Base-by-base conservation (phyloP, 2,888 invertebrate species). In the Pachycephus smyrnensis region DNA sequence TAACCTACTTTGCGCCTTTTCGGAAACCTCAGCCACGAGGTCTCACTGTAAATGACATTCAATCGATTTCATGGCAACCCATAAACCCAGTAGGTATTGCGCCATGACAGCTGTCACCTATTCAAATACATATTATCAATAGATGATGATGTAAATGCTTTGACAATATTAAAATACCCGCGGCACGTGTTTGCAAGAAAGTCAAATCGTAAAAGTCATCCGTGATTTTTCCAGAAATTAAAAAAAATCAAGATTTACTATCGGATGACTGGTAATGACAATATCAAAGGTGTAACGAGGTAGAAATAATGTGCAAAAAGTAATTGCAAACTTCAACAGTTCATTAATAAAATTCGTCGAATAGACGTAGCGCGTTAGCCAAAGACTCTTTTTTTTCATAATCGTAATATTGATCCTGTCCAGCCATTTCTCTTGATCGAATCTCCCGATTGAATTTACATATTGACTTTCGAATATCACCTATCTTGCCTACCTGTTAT, bases 381-480 rank as follows among this genome's bases (percentile, higher is more conserved):
- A 33, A 31, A 4, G 12, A 71, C 11, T 71, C 11, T 71, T 71
- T 69, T 69, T 31, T 71, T 71, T 71, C 2, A 23, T 55, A 23
- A 55, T 55, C 55, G 55, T 55, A 55, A 55, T 23, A 55, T 31
- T 31, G 31, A 55, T 73, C 68, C 12, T 74, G 71, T 71, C 31
- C 31, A 32, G 12, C 36, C 75, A 77, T 77, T 75, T 77, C 75
- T 77, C 75, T 75, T 33, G 23, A 32, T 15, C 36, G 30, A 68
- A 55, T 33, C n/a, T 37, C 55, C 35, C 35, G 32, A 31, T 69
- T 12, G 73, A n/a, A 77, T 77, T 77, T 77, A 69, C 77, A 77
- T 77, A 76, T 76, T 37, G 30, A 78, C 78, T 78, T 78, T 78
- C 78, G 76, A 78, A 78, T 78, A 73, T 73, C 73, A 33, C 32